Evolutionary conservation across 2,797 vertebrate species (phyloP).

Genomic region (Percopsis omiscomaycus): DNA sequence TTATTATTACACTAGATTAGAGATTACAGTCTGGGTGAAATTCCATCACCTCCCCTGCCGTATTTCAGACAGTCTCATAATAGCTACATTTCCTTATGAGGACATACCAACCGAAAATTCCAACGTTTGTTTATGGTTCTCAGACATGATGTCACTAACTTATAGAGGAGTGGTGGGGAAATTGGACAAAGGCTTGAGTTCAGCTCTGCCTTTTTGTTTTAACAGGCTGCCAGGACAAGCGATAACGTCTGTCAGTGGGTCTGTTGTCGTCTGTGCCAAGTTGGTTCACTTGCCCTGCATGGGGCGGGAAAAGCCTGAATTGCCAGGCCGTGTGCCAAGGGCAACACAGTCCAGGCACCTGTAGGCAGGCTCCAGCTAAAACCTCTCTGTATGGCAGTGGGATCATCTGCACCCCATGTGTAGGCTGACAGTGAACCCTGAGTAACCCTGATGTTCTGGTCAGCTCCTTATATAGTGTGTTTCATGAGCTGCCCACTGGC

Average conservation of each 20-base stretch:
- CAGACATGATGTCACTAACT: constrained; percentile 86
- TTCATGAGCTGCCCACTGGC: constrained; percentile 37
- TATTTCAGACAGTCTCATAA: constrained; percentile 43
- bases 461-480: constrained; percentile 72
- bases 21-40: constrained; percentile 54
- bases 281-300: constrained; percentile 29
- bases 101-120: constrained; percentile 74
- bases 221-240: constrained; percentile 61
- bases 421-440: constrained; percentile 32
- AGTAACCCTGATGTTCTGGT: constrained; percentile 38
- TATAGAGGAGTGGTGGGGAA: constrained; percentile 59
- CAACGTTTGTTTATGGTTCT: constrained; percentile 79
- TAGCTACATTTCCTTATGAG: constrained; percentile 82
- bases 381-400: constrained; percentile 49
- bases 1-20: constrained; percentile 43
- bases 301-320: constrained; percentile 19
- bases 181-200: constrained; percentile 66
- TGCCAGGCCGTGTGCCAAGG: constrained; percentile 64
- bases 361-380: constrained; percentile 73
- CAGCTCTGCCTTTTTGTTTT: constrained; percentile 70
- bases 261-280: constrained; percentile 67
- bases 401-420: constrained; percentile 74
- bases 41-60: constrained; percentile 41
- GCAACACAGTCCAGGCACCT: constrained; percentile 78
- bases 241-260: constrained; percentile 59